Conservation (phyloP, 2,797 vertebrate species). For the Microctenopoma steveboyesi region DNA sequence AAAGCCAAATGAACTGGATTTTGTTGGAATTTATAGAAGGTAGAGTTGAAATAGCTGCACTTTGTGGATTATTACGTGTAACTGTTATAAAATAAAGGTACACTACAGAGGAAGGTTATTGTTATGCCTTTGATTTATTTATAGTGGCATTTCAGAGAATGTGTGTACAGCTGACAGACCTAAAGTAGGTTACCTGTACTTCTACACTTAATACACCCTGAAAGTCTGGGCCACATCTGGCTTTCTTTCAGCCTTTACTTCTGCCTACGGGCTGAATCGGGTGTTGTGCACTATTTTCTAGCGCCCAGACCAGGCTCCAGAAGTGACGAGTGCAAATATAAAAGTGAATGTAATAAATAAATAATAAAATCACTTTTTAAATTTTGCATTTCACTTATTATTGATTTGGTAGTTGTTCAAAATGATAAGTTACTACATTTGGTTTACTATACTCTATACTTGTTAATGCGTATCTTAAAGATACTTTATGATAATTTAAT, state of each 20-base stretch:
- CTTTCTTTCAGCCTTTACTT: constrained; percentile 57
- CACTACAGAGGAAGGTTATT: constrained; percentile 11
- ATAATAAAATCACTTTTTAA: too few species aligned
- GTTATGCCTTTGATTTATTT: constrained; percentile 63
- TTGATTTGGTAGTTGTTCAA: too few species aligned
- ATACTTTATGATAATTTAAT: too few species aligned
- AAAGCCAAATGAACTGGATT: constrained; percentile 16
- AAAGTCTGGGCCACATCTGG: constrained; percentile 74
- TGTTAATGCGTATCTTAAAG: too few species aligned
- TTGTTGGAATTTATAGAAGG: constrained; percentile 5
- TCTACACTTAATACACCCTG: constrained; percentile 63
- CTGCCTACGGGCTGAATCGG: constrained; percentile 59
- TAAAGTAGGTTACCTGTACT: constrained; percentile 73
- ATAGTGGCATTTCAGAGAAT: constrained; percentile 55
- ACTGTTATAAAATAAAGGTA: constrained; percentile 57
- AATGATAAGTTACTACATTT: too few species aligned
- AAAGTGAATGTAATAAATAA: not conserved
- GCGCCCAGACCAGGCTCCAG: constrained; percentile 47
- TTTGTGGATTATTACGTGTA: constrained; percentile 23
- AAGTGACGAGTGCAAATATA: constrained; percentile 39
- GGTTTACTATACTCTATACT: too few species aligned
- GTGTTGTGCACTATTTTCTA: constrained; percentile 46
- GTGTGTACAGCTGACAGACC: constrained; percentile 69
- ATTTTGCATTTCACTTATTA: too few species aligned
- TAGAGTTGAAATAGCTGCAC: not conserved